These are phyloP conservation scores for Thumatha senex DNA, from an alignment of 2,888 invertebrate genomes.

Conservation along the genomic window DNA sequence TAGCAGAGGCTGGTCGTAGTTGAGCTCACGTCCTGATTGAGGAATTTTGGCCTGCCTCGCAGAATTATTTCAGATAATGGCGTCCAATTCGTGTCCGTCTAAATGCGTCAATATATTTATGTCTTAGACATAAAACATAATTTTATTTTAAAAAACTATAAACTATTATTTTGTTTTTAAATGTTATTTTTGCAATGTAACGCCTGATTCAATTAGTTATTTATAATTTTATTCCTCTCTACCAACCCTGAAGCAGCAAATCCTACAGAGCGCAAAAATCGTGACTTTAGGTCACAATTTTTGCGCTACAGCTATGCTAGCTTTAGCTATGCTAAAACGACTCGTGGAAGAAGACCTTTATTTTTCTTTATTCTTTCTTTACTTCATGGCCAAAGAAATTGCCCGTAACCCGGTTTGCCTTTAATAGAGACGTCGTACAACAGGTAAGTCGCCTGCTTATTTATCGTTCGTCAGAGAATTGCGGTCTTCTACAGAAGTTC, in stretches of 20 bases:
- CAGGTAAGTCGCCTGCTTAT: neutral
- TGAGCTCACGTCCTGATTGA: conserved; percentile 2
- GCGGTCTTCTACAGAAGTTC: neutral
- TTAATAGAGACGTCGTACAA: neutral
- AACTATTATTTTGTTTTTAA: too few species aligned
- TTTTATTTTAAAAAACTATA: too few species aligned
- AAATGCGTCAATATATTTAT: neutral
- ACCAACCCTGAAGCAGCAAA: neutral
- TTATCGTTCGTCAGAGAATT: neutral
- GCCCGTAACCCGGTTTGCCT: neutral
- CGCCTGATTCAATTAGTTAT: too few species aligned
- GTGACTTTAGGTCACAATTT: neutral
- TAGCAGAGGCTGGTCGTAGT: too few species aligned
- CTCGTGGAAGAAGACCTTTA: neutral
- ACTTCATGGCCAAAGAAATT: neutral
- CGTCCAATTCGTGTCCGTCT: neutral
- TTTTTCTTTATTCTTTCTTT: too few species aligned
- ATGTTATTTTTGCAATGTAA: too few species aligned
- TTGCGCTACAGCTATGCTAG: too few species aligned
- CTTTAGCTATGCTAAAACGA: too few species aligned
- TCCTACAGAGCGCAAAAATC: neutral
- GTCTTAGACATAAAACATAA: neutral
- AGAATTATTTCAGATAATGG: neutral
- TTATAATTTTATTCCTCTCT: neutral
- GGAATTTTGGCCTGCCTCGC: neutral